phyloP scores from a whole-genome alignment of 2,888 invertebrate species.

The Cephus pygmeus region DNA sequence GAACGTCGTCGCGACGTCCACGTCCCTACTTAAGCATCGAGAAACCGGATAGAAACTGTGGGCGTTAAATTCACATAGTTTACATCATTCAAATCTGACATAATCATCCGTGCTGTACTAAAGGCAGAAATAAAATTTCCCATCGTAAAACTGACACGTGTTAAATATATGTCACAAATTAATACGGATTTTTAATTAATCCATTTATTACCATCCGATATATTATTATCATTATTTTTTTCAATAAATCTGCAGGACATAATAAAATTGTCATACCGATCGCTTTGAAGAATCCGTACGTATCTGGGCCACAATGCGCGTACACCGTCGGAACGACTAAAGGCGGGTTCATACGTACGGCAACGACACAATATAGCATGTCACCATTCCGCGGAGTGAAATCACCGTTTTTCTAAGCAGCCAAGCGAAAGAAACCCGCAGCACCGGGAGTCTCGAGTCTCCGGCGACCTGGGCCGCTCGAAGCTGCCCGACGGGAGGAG shows the following conservation, averaged over 20 bases:
- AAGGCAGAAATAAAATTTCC: too few relatives aligned
- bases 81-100: too few relatives aligned
- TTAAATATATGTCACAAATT: too few relatives aligned
- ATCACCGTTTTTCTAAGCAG: slow-evolving; percentile 57
- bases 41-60: too few relatives aligned
- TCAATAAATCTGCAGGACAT: too few relatives aligned
- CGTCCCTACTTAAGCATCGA: too few relatives aligned
- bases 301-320: background rate
- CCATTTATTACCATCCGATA: too few relatives aligned
- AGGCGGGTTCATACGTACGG: background rate
- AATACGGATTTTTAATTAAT: too few relatives aligned
- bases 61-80: too few relatives aligned
- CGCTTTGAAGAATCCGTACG: background rate
- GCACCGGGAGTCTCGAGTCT: slow-evolving; percentile 14
- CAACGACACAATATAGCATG: slow-evolving; percentile 39
- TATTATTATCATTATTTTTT: too few relatives aligned
- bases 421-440: slow-evolving; percentile 37
- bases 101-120: too few relatives aligned
- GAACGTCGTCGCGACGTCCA: background rate
- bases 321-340: background rate
- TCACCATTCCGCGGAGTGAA: slow-evolving; percentile 61
- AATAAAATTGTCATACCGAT: background rate
- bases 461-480: slow-evolving; percentile 10
- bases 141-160: too few relatives aligned
- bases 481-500: slow-evolving; percentile 9